Conservation (phyloP, 2,888 invertebrate species). For the Proisotoma minuta region DNA sequence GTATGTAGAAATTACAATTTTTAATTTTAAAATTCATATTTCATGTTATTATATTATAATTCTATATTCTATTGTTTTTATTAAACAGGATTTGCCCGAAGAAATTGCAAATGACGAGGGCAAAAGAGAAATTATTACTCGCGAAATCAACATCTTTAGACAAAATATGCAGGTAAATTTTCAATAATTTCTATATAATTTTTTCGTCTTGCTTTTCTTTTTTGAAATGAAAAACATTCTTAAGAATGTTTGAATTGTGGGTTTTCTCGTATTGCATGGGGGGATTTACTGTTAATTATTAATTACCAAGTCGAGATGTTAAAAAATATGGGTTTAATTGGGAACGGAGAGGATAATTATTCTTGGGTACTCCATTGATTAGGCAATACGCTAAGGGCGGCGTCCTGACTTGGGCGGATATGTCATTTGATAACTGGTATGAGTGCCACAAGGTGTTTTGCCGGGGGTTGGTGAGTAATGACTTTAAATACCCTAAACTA, state of each 20-base stretch:
- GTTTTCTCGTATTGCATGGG: too few relatives aligned
- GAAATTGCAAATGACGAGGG: slow-evolving; percentile 92
- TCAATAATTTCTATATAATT: too few relatives aligned
- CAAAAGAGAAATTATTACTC: slow-evolving; percentile 89
- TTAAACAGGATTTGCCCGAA: slow-evolving; percentile 52
- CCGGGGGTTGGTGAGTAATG: slow-evolving; percentile 37
- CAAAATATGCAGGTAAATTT: slow-evolving; percentile 86
- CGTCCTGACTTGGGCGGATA: slow-evolving; percentile 42
- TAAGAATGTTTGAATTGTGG: too few relatives aligned
- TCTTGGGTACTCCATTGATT: slow-evolving; percentile 46
- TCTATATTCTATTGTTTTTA: slow-evolving; percentile 8
- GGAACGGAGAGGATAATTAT: slow-evolving; percentile 36
- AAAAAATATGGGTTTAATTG: too few relatives aligned
- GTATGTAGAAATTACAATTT: neutral
- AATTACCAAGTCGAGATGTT: too few relatives aligned
- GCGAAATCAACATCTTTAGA: slow-evolving; percentile 95
- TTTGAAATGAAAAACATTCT: too few relatives aligned
- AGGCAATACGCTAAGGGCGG: slow-evolving; percentile 45
- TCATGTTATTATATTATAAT: neutral
- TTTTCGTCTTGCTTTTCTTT: neutral
- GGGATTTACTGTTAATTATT: too few relatives aligned
- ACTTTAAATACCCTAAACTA: slow-evolving; percentile 34
- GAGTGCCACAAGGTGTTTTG: slow-evolving; percentile 30
- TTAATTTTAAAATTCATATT: neutral
- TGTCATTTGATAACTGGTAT: slow-evolving; percentile 27